These are phyloP conservation scores for Cremastinae sp. DNA, from an alignment of 2,888 invertebrate genomes.

Conservation along the genomic window DNA sequence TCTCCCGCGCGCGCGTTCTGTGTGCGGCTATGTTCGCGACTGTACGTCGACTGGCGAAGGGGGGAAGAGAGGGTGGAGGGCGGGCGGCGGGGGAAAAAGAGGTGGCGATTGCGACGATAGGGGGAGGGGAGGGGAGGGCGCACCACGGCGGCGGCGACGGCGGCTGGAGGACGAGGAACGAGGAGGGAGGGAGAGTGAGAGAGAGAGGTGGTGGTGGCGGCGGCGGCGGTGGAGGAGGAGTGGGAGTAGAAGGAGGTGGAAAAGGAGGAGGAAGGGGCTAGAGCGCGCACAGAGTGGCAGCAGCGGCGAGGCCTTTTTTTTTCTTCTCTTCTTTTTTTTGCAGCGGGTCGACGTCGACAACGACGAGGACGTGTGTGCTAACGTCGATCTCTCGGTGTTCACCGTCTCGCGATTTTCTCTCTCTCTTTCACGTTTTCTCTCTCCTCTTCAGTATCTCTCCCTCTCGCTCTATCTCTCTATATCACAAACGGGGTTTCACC, in stretches of 20 bases:
- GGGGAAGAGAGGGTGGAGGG: constrained; percentile 31
- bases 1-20: constrained; percentile 44
- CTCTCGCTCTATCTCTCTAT: constrained; percentile 38
- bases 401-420: constrained; percentile 46
- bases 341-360: constrained; percentile 52
- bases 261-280: constrained; percentile 11
- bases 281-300: constrained; percentile 45
- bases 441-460: constrained; percentile 49
- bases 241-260: constrained; percentile 11
- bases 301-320: constrained; percentile 28
- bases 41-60: constrained; percentile 36
- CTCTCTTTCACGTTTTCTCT: constrained; percentile 36
- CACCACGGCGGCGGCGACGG: constrained; percentile 20
- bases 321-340: constrained; percentile 35
- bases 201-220: constrained; percentile 26
- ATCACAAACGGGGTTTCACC: constrained; percentile 50
- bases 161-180: no score
- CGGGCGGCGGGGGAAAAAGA: constrained; percentile 8
- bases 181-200: constrained; percentile 2
- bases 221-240: constrained; percentile 20
- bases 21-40: constrained; percentile 41
- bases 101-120: constrained; percentile 18
- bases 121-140: constrained; percentile 21
- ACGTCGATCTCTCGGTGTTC: constrained; percentile 55
- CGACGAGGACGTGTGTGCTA: constrained; percentile 56